A percentile compares a stretch with the other conserved stretches of the same genome.
These are phyloP conservation scores for Eupithecia vulgata DNA, from an alignment of 2,888 invertebrate genomes.

Conservation along the genomic window DNA sequence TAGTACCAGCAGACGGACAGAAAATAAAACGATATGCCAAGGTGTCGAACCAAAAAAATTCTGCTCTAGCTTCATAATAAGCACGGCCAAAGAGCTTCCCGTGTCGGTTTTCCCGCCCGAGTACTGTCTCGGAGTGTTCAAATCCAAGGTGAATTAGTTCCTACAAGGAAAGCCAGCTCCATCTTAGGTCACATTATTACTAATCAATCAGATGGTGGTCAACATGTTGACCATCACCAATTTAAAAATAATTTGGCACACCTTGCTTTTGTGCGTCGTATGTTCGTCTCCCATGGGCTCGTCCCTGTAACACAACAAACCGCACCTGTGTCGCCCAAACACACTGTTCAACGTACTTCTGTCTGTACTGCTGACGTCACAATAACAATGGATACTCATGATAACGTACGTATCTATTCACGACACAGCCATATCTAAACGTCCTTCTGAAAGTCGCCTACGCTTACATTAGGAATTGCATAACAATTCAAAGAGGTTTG, in stretches of 20 bases:
- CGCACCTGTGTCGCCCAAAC: conserved; percentile 4
- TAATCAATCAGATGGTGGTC: too few relatives aligned
- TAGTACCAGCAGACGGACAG: too few relatives aligned
- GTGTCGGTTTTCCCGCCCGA: too few relatives aligned
- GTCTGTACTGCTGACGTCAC: conserved; percentile 15
- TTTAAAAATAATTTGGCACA: neutral
- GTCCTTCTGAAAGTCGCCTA: conserved; percentile 29
- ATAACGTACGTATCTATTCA: conserved; percentile 22
- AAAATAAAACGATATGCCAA: too few relatives aligned
- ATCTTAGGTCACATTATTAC: too few relatives aligned
- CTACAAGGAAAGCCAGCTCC: too few relatives aligned
- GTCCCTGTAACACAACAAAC: neutral
- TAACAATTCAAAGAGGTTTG: neutral
- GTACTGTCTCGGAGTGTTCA: too few relatives aligned
- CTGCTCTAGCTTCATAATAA: too few relatives aligned
- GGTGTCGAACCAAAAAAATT: too few relatives aligned
- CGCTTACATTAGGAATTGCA: conserved; percentile 15
- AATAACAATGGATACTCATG: conserved; percentile 5
- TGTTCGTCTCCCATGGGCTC: conserved; percentile 1
- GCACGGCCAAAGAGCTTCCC: too few relatives aligned
- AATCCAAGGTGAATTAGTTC: too few relatives aligned
- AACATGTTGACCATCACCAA: too few relatives aligned
- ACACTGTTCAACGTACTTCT: neutral
- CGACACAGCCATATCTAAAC: conserved; percentile 10
- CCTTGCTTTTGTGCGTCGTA: conserved; percentile 7